These are phyloP conservation scores for Pantherophis guttatus DNA, from an alignment of 2,113 vertebrate species.

Conservation along the genomic window DNA sequence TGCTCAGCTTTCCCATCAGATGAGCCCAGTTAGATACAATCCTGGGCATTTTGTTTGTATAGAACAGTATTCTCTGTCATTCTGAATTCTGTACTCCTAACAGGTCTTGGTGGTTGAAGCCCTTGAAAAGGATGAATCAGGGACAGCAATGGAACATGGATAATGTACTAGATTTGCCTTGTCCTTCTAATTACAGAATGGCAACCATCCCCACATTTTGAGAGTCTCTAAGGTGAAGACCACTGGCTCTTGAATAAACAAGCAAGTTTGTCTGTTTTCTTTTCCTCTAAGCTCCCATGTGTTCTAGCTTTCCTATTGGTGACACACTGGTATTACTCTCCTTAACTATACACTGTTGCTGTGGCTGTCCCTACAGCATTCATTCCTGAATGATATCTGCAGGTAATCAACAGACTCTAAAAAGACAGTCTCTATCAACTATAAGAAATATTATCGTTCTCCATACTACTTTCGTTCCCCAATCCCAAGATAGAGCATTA, in stretches of 20 bases:
- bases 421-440: neutral
- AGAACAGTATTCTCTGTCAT: neutral
- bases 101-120: neutral
- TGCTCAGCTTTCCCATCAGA: neutral
- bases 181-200: neutral
- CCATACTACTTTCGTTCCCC: neutral
- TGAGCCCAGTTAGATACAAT: neutral
- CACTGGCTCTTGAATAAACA: neutral
- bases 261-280: neutral
- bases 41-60: neutral
- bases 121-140: neutral
- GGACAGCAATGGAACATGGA: neutral
- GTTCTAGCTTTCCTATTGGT: neutral
- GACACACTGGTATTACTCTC: neutral
- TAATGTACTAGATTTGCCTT: neutral
- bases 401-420: neutral
- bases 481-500: neutral
- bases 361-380: neutral
- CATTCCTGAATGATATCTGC: neutral
- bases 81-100: neutral
- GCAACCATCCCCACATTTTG: neutral
- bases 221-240: neutral
- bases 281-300: neutral
- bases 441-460: neutral
- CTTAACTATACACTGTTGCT: neutral